phyloP scores from a whole-genome alignment of 2,888 invertebrate species.

The Andrena chrysosceles region DNA sequence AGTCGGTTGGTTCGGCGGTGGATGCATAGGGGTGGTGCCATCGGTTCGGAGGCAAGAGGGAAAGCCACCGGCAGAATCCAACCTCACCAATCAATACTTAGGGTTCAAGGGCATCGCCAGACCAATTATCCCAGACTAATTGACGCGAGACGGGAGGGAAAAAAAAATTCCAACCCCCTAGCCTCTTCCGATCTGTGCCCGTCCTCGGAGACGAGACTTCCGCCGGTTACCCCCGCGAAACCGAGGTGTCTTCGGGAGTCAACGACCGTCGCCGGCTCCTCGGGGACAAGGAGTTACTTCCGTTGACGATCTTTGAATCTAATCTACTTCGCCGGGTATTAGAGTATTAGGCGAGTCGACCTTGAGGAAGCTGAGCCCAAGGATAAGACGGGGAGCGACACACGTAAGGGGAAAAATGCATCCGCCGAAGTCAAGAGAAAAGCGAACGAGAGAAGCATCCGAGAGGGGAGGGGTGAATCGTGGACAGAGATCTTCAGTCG shows the following conservation, averaged over 20 bases:
- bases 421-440: slow-evolving; percentile 15
- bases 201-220: not conserved
- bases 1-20: slow-evolving; percentile 72
- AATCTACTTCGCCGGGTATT: too few relatives aligned
- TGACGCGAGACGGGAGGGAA: slow-evolving; percentile 73
- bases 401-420: slow-evolving; percentile 3
- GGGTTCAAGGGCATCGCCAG: slow-evolving; percentile 85
- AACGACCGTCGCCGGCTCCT: not conserved
- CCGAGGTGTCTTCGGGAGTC: not conserved
- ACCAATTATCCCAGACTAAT: slow-evolving; percentile 84
- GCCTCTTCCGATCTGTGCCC: slow-evolving; percentile 42
- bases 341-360: slow-evolving; percentile 9
- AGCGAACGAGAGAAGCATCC: not conserved
- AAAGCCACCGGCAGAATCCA: slow-evolving; percentile 81
- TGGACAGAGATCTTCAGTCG: slow-evolving; percentile 32
- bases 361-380: slow-evolving; percentile 14
- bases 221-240: not conserved
- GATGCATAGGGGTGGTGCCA: slow-evolving; percentile 75
- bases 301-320: too few relatives aligned
- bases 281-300: too few relatives aligned
- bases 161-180: slow-evolving; percentile 65
- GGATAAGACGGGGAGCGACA: not conserved
- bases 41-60: slow-evolving; percentile 77
- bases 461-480: not conserved
- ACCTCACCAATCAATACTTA: slow-evolving; percentile 84